Evolutionary conservation across 2,797 vertebrate genomes (phyloP).

Genomic region (Peromyscus melanophrys): DNA sequence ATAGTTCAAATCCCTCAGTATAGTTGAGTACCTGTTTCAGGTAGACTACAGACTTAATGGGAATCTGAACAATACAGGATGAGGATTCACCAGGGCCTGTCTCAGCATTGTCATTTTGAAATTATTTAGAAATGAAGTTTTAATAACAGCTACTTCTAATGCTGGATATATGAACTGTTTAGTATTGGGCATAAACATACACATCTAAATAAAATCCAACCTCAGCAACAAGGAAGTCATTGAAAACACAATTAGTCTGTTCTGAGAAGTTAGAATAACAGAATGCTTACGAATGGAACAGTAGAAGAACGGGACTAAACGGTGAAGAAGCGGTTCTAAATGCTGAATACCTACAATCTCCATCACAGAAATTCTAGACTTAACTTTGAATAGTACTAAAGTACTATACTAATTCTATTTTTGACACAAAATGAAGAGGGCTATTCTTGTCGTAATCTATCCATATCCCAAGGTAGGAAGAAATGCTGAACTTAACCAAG

Average conservation of each 20-base stretch:
- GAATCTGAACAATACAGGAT: neutral
- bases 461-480: constrained; percentile 79
- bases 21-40: neutral
- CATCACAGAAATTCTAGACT: constrained; percentile 69
- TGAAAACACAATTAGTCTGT: neutral
- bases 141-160: constrained; percentile 58
- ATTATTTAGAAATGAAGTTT: constrained; percentile 70
- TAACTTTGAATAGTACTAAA: constrained; percentile 76
- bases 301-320: neutral
- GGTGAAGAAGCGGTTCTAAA: neutral
- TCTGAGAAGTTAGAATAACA: neutral
- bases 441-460: constrained; percentile 86
- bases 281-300: neutral
- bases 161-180: neutral
- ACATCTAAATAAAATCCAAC: neutral
- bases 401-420: constrained; percentile 69
- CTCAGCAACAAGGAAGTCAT: neutral
- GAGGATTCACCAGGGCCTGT: neutral
- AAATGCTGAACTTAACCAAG: constrained; percentile 82
- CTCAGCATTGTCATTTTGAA: neutral
- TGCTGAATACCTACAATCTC: constrained; percentile 43
- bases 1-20: neutral
- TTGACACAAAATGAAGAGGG: constrained; percentile 71
- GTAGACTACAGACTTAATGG: neutral
- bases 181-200: neutral